Base-by-base conservation (phyloP, 1,140 invertebrate species). In the Trachymyrmex septentrionalis region DNA sequence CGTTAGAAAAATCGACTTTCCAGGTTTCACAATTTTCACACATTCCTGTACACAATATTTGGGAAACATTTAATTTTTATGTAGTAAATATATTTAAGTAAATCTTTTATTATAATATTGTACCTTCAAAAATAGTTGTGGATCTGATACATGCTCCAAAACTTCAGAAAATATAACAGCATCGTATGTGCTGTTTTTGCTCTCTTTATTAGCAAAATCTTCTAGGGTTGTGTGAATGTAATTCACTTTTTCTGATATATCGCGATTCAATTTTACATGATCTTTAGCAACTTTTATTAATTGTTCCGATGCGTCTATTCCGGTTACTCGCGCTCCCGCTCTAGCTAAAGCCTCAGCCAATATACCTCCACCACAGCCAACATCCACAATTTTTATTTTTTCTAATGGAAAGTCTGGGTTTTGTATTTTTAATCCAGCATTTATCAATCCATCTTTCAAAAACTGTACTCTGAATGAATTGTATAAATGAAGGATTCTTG, bases 311-410 rank as follows among this genome's bases (percentile, higher is more conserved):
- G 97, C 97, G 96, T 99, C 99, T 44, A 99, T 94, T 53, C 98
- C 99, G n/a, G 97, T 97, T 0, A 99, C 97, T 50, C 95, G 92
- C 7, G 97, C 98, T 64, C 98, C 98, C 57, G 98, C 95, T 95
- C 97, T 95, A 59, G 97, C 97, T 24, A 98, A 93, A 91, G 97
- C 96, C 95, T 98, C 97, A 48, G 97, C 96, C 2, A 99, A 92
- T 86, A 99, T 96, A 7, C 98, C 98, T 71, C 98, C 98, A 12
- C 98, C 98, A 95, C 98, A 99, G n/a, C 98, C 98, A 90, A 99
- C 96, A 96, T 99, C 98, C 14, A 98, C 92, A 85, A 99, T 97
- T 71, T 95, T 96, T 30, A 97, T 91, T 63, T 96, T 97, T 91
- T 96, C 92, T 10, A 99, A 93, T 5, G 97, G 97, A 61, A 92